These are phyloP conservation scores for Trachops cirrhosus DNA, from an alignment of 2,797 vertebrate genomes.

Conservation along the genomic window DNA sequence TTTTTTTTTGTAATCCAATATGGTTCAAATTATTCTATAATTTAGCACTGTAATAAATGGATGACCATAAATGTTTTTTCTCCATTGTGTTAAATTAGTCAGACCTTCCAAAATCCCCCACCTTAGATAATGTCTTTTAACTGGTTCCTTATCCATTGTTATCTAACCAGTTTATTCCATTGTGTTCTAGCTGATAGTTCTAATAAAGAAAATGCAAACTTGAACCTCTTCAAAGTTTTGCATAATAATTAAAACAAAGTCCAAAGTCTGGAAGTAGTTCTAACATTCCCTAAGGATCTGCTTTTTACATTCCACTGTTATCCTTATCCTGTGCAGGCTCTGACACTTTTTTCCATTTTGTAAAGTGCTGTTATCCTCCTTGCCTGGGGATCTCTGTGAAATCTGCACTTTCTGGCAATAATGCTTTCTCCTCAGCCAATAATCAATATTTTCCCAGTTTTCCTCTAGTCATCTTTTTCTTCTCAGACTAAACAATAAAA, in stretches of 20 bases:
- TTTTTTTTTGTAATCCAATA: neutral
- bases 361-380: neutral
- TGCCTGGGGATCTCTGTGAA: neutral
- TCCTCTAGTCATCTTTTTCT: neutral
- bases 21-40: conserved; percentile 37
- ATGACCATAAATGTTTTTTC: neutral
- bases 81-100: neutral
- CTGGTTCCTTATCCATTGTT: neutral
- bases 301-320: neutral
- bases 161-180: neutral
- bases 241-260: neutral
- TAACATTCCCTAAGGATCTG: neutral
- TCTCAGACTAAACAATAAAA: neutral
- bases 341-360: neutral
- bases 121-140: conserved; percentile 1
- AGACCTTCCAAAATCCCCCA: neutral
- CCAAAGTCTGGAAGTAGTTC: neutral
- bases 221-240: neutral
- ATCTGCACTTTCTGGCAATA: neutral
- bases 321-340: neutral
- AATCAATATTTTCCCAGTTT: neutral
- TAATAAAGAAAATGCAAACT: neutral
- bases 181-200: neutral
- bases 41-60: neutral
- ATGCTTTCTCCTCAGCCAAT: neutral